phyloP scores from a whole-genome alignment of 2,797 vertebrate genomes.

The Cirrhinus molitorella region DNA sequence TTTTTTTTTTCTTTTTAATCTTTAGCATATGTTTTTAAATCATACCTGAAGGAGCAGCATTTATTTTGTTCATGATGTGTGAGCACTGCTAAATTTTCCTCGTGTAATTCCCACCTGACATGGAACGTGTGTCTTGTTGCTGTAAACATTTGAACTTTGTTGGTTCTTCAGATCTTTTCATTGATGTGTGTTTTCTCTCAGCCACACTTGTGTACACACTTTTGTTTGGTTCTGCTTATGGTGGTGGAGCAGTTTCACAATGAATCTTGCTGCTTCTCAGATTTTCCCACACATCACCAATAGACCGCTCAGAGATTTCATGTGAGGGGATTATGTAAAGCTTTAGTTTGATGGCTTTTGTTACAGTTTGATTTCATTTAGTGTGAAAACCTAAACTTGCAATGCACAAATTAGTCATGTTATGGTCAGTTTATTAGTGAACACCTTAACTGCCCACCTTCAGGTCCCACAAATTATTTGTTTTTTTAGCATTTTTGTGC shows the following conservation, averaged over 20 bases:
- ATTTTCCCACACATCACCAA: neutral
- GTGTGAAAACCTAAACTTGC: too few relatives aligned
- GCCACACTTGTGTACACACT: slow-evolving; percentile 1
- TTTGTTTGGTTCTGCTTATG: neutral
- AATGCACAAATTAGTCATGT: too few relatives aligned
- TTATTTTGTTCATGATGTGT: slow-evolving; percentile 8
- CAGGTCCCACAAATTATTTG: too few relatives aligned
- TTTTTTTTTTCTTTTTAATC: slow-evolving; percentile 1
- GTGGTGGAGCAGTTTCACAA: neutral
- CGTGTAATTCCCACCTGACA: neutral
- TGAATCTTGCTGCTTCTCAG: neutral
- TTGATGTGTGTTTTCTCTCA: slow-evolving; percentile 20
- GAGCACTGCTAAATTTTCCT: neutral
- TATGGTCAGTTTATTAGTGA: too few relatives aligned
- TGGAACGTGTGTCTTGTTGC: neutral
- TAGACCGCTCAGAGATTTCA: neutral
- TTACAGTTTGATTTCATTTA: too few relatives aligned
- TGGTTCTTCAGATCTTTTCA: slow-evolving; percentile 39
- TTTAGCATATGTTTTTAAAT: slow-evolving; percentile 8
- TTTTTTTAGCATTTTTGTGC: too few relatives aligned
- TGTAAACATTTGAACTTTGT: slow-evolving; percentile 29
- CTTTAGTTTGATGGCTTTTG: neutral
- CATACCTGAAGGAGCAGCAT: slow-evolving; percentile 12
- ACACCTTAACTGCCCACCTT: too few relatives aligned
- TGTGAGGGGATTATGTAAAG: neutral